phyloP scores from a whole-genome alignment of 2,888 invertebrate species.

The Beris chalybata region DNA sequence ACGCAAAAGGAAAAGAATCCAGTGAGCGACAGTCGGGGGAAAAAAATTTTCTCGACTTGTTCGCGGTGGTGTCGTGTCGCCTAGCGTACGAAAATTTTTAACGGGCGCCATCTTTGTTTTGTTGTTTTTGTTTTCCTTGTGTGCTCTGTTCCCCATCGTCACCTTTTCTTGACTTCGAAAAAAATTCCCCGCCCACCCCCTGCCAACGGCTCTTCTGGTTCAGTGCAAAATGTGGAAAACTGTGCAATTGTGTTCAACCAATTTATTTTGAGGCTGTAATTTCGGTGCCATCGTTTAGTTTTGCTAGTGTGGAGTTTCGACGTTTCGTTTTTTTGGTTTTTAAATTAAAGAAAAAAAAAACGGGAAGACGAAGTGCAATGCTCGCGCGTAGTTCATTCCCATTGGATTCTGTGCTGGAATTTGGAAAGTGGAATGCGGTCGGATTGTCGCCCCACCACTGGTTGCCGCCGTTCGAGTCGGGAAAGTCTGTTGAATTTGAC shows the following conservation, averaged over 20 bases:
- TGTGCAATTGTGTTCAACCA: too few species aligned
- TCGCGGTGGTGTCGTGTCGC: conserved; percentile 34
- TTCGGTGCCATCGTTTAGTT: neutral
- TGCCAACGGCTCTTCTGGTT: too few species aligned
- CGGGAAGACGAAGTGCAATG: conserved; percentile 4
- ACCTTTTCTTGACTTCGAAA: too few species aligned
- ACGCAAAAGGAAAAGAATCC: too few species aligned
- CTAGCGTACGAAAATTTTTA: conserved; percentile 43
- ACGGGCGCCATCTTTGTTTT: conserved; percentile 52
- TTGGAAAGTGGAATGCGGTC: neutral
- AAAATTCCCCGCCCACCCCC: too few species aligned
- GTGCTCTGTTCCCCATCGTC: too few species aligned
- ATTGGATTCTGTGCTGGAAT: conserved; percentile 8
- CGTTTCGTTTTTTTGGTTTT: neutral
- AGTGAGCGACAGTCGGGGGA: too few species aligned
- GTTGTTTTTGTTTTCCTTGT: conserved; percentile 34
- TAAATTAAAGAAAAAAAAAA: too few species aligned
- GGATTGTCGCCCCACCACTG: conserved; percentile 18
- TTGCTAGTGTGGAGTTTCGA: neutral
- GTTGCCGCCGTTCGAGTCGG: neutral
- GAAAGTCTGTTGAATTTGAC: too few species aligned
- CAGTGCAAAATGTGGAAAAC: too few species aligned
- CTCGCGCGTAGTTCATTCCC: conserved; percentile 20
- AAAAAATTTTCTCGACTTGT: neutral
- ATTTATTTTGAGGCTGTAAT: conserved; percentile 5